Evolutionary conservation across 2,888 invertebrate species (phyloP), one percentile per base, ranked within the genome.

Genomic region (Hemicrepidius hirtus): DNA sequence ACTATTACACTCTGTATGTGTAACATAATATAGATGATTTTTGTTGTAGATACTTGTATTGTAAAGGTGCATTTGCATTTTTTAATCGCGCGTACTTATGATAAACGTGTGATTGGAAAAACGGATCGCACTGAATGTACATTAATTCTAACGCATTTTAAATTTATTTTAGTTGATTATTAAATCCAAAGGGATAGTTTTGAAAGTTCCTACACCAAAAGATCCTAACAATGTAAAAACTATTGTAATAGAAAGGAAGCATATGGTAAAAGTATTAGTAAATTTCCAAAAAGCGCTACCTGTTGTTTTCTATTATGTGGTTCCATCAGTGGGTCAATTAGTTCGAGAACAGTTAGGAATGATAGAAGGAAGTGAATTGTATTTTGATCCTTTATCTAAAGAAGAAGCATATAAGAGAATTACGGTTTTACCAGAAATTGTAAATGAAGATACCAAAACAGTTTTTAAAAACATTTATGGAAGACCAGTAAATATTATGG

Each of bases 251-350:
- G 91, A 92, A 74, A 87, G 90, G 63, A 88, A 88, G 73, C 92
- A 93, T 83, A 91, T 96, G 62, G 90, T 94, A 0, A 92, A 92
- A 87, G 90, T 95, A 75, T 87, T 95, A 78, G 92, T 92, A 55
- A 93, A 95, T 87, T 94, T 95, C 87, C 92, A 93, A 3, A 93
- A 92, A 85, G 87, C 89, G 0, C 87, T 94, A 84, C 94, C 95
- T 5, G 93, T 96, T 0, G 87, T 97, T 77, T 96, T 96, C 86
- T 89, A 96, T 78, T 95, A 95, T 81, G 91, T 94, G 13, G 90
- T 91, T 77, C 90, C 91, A 65, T 88, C 87, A 53, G 92, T 92
- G 83, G 95, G 93, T 13, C 87, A 87, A 24, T 91, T 90, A 78
- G 91, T 97, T 66, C 88, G 96, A 65, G 90, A 90, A 78, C 85